phyloP scores from a whole-genome alignment of 2,797 vertebrate species.

The Australoheros facetus region DNA sequence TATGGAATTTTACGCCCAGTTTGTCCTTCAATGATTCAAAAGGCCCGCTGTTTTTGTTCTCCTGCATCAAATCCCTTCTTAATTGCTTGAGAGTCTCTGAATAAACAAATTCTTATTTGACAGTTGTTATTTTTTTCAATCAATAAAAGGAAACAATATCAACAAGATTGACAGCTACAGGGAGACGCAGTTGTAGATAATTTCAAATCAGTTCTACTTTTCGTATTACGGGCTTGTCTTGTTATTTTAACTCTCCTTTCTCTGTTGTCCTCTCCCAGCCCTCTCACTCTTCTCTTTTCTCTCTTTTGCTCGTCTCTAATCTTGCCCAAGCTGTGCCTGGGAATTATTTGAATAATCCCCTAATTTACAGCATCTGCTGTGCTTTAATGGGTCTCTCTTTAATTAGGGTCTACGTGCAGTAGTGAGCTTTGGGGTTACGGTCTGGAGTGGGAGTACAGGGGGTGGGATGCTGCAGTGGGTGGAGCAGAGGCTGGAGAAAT shows the following conservation, averaged over 20 bases:
- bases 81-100: constrained; percentile 26
- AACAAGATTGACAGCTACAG: constrained; percentile 31
- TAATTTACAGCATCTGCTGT: constrained; percentile 84
- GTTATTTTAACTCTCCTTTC: constrained; percentile 49
- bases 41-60: constrained; percentile 40
- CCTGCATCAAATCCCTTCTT: constrained; percentile 40
- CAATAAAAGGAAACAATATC: constrained; percentile 28
- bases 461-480: constrained; percentile 36
- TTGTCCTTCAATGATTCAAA: constrained; percentile 65
- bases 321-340: constrained; percentile 59
- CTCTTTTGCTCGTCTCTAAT: constrained; percentile 53
- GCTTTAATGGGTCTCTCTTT: constrained; percentile 75
- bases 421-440: constrained; percentile 54
- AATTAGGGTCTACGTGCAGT: constrained; percentile 74
- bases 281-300: constrained; percentile 42
- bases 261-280: constrained; percentile 10
- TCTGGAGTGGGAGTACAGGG: constrained; percentile 24
- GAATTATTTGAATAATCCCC: constrained; percentile 85
- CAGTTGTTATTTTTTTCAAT: constrained; percentile 8
- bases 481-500: constrained; percentile 33
- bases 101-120: constrained; percentile 32
- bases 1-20: constrained; percentile 49
- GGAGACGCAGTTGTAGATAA: constrained; percentile 34
- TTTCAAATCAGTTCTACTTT: constrained; percentile 40
- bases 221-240: constrained; percentile 22